phyloP scores from a whole-genome alignment of 2,888 invertebrate genomes.

The Ormyrus rosae region DNA sequence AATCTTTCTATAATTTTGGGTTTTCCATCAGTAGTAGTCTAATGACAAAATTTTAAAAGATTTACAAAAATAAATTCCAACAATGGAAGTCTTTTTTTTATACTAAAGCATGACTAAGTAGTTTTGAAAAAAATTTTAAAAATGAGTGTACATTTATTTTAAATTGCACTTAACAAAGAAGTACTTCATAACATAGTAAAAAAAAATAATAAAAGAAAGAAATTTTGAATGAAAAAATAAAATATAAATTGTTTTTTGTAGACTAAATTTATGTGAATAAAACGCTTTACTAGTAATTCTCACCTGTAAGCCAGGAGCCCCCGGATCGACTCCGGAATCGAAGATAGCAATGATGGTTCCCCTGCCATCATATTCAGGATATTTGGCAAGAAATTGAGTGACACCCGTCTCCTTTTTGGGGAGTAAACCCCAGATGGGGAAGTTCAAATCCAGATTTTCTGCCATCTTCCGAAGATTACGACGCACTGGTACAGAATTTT shows the following conservation, averaged over 20 bases:
- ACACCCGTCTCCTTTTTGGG: constrained; percentile 98
- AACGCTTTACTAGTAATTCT: constrained; percentile 36
- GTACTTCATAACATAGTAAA: too few relatives aligned
- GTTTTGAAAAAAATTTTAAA: constrained; percentile 28
- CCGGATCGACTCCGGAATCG: constrained; percentile 98
- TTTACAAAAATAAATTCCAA: background rate
- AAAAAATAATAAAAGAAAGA: constrained; percentile 11
- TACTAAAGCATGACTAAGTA: constrained; percentile 25
- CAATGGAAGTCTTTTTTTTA: background rate
- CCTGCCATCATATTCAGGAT: constrained; percentile 94
- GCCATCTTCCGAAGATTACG: constrained; percentile 41
- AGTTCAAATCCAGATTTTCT: constrained; percentile 77
- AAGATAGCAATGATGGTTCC: constrained; percentile 95
- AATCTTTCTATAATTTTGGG: constrained; percentile 95
- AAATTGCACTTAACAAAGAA: background rate
- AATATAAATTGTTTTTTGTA: background rate
- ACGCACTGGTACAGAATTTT: background rate
- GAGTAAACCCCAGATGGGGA: constrained; percentile 90
- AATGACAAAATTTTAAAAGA: constrained; percentile 54
- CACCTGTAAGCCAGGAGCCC: constrained; percentile 95
- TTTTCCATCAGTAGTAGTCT: constrained; percentile 92
- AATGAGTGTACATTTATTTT: background rate
- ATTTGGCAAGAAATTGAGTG: constrained; percentile 89
- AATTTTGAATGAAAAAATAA: constrained; percentile 10
- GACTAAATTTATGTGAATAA: too few relatives aligned